Evolutionary conservation across 2,113 vertebrate species (phyloP).

Genomic region (Trichechus manatus): DNA sequence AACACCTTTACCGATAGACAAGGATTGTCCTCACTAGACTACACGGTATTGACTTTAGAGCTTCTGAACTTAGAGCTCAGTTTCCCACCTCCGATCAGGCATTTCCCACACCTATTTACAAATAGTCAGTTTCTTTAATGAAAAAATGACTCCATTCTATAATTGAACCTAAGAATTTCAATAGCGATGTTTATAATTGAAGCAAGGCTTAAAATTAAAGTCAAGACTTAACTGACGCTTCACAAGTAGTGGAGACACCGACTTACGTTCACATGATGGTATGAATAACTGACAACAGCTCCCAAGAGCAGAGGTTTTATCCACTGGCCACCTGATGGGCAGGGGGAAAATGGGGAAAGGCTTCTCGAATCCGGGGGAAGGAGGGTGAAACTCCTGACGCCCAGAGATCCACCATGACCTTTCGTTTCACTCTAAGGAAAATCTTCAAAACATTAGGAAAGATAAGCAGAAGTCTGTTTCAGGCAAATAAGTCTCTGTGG

Average conservation of each 20-base stretch:
- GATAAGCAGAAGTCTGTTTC: neutral
- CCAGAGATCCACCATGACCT: neutral
- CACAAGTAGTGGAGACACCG: accelerated
- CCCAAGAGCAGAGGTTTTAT: neutral
- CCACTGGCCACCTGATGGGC: neutral
- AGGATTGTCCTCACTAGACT: neutral
- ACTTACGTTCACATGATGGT: accelerated
- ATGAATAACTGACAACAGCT: neutral
- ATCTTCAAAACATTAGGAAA: neutral
- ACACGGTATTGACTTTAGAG: neutral
- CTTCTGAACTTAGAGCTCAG: neutral
- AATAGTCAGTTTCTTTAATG: neutral
- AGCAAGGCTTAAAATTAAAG: neutral
- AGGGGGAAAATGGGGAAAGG: accelerated
- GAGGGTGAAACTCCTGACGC: neutral
- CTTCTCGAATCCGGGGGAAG: neutral
- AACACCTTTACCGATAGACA: neutral
- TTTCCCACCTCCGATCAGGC: no score
- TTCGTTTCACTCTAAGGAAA: neutral
- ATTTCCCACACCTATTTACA: neutral
- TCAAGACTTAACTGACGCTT: neutral
- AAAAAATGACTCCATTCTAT: neutral
- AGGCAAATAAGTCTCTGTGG: neutral
- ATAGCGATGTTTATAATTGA: neutral
- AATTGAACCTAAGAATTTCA: neutral